Base-by-base conservation (phyloP, 2,888 invertebrate genomes). In the Drosophila neotestacea region DNA sequence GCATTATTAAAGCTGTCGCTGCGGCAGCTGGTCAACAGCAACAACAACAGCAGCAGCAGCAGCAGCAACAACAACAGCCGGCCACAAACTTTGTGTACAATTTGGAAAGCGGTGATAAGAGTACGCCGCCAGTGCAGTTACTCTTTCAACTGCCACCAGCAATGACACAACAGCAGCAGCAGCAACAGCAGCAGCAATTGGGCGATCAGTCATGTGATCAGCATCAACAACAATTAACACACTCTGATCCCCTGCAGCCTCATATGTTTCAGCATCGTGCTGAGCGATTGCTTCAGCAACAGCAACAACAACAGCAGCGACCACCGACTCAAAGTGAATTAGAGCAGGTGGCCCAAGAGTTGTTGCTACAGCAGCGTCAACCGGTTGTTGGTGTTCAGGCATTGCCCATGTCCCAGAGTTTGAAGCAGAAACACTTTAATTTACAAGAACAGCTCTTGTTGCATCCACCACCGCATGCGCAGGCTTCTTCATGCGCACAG, bases 71-170 rank as follows among this genome's bases (percentile, higher is more conserved):
- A 16, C 82, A 81, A 47, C 85, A 73, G 72, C 91, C 92, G 50
- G 87, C 91, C 52, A 87, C 92, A 27, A 92, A 92, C 69, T 93
- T 91, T 81, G 92, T 93, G 34, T 93, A 93, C 56, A 93, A 93
- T 76, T 91, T 93, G 32, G 93, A 92, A 61, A 87, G 85, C 6
- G 83, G 90, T 6, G 93, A 93, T 44, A 92, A 93, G 64, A 90
- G 91, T 48, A 89, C 93, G 5, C 91, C 91, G 50, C 92, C 93
- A 7, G 79, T 93, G 64, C 93, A 93, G 78, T 80, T 93, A 58
- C 76, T 93, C 11, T 93, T 92, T 73, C 93, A 93, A 84, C 65
- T 93, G 68, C 93, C 93, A 67, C 80, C 90, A 56, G 73, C 88
- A 56, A 83, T 91, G 62, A 73, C 89, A 27, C 88, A 80, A 60